Percentiles rank a stretch among this genome's conserved stretches.
These are phyloP conservation scores for Gorsachius magnificus DNA, from an alignment of 2,797 vertebrate species.

Conservation along the genomic window DNA sequence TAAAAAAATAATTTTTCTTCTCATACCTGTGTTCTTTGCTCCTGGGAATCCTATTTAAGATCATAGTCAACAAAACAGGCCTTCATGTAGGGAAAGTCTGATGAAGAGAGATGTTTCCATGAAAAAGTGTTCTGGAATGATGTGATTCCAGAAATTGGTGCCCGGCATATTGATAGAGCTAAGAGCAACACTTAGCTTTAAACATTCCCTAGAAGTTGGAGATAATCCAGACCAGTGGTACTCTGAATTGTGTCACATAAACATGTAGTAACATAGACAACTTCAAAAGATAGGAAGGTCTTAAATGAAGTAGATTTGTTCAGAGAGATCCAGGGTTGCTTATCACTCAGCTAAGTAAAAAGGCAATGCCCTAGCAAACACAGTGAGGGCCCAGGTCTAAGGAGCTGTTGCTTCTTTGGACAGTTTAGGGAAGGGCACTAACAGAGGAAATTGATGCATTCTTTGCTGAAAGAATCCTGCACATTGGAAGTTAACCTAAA, in stretches of 20 bases:
- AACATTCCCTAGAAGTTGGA: not conserved
- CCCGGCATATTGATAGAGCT: accelerated
- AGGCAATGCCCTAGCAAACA: not conserved
- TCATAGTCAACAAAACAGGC: not conserved
- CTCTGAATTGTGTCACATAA: not conserved
- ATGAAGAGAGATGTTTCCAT: not conserved
- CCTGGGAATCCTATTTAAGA: not conserved
- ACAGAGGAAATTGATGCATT: not conserved
- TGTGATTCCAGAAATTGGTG: not conserved
- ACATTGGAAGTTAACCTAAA: not conserved
- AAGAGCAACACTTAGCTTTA: not conserved
- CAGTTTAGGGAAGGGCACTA: not conserved
- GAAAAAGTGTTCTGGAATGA: not conserved
- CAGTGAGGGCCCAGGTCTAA: not conserved
- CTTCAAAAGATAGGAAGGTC: not conserved
- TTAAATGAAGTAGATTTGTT: not conserved
- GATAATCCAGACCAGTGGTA: not conserved
- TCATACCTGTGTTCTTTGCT: not conserved
- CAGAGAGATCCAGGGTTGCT: not conserved
- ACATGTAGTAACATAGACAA: not conserved
- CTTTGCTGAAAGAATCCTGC: not conserved
- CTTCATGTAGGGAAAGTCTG: not conserved
- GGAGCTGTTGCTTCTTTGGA: not conserved
- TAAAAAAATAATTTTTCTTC: not conserved
- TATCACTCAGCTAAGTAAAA: not conserved